Evolutionary conservation across 1,140 invertebrate genomes (phyloP), one percentile per base, ranked within the genome.

Genomic region (Globodera rostochiensis): DNA sequence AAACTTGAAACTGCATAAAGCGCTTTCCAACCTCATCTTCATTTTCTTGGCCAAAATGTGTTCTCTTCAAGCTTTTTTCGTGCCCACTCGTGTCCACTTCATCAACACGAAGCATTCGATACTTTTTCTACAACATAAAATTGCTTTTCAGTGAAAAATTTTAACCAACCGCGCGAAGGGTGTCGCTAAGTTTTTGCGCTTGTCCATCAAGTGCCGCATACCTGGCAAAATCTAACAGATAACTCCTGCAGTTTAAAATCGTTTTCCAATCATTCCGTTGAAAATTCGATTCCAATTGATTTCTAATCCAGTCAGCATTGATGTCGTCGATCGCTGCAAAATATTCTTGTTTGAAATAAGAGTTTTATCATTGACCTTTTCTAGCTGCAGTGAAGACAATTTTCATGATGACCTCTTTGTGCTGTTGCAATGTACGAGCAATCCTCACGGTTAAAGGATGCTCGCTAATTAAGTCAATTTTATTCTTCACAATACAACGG

Each of bases 401-500:
- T 19, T 15, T 64, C 57, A 64, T 64, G 6, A 64, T 64, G 11
- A 11, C 57, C 13, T 64, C 57, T 6, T 13, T 64, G 15, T 64
- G 19, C 19, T 64, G 57, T 19, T 15, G 13, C 57, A 64, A 64
- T 64, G 57, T 64, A 19, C 19, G 57, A 6, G 57, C 57, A 64
- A 64, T 19, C 57, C 13, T n/a, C 57, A 13, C 57, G 19, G 57
- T 64, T 13, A 64, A 15, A 64, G 57, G 57, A 64, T 64, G 57
- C 15, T n/a, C 57, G 19, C 57, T 15, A 19, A 64, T 64, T 64
- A 64, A 64, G 21, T 64, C 13, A 6, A 64, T 64, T 82, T 81
- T 50, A 15, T 86, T 66, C 15, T 81, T 6, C 60, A 11, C 36
- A 66, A 80, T 46, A 76, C 57, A 64, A 19, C 57, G 57, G 11